Conservation (phyloP, 2,888 invertebrate genomes). For the Hermodice carunculata region DNA sequence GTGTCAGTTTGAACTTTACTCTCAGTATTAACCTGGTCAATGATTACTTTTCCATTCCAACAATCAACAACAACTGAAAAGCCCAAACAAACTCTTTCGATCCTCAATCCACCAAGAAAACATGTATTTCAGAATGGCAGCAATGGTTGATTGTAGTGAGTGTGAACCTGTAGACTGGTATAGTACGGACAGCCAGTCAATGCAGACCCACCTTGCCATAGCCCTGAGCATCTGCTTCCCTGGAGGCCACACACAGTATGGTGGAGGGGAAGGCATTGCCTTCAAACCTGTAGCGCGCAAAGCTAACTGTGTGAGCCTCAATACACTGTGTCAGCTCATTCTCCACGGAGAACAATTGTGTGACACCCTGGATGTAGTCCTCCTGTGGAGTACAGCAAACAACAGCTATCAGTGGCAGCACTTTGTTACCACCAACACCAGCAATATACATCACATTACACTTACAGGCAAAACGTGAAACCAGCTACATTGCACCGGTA, state of each 20-base stretch:
- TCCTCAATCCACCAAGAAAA: no score
- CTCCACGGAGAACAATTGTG: slow-evolving; percentile 67
- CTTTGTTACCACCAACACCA: not conserved
- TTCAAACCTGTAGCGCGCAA: slow-evolving; percentile 65
- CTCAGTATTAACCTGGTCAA: no score
- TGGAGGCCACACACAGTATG: slow-evolving; percentile 62
- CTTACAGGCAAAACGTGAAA: no score
- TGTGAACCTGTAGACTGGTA: not conserved
- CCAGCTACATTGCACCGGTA: no score
- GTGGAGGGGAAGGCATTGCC: slow-evolving; percentile 66
- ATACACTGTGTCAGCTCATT: slow-evolving; percentile 69
- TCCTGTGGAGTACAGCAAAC: slow-evolving; percentile 54
- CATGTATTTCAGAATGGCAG: no score
- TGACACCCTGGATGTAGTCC: slow-evolving; percentile 65
- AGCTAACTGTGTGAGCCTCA: slow-evolving; percentile 66
- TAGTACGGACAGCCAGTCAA: not conserved
- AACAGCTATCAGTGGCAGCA: no score
- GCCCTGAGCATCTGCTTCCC: slow-evolving; percentile 42
- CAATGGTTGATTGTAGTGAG: no score
- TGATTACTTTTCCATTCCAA: no score
- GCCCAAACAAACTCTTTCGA: no score
- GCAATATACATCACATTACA: no score
- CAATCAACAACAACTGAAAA: no score
- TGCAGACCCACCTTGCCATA: slow-evolving; percentile 60
- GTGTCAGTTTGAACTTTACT: no score